Percentiles rank a stretch among this genome's conserved stretches.
Evolutionary conservation across 2,113 vertebrate genomes (phyloP).

Genomic region (Macrotus californicus): DNA sequence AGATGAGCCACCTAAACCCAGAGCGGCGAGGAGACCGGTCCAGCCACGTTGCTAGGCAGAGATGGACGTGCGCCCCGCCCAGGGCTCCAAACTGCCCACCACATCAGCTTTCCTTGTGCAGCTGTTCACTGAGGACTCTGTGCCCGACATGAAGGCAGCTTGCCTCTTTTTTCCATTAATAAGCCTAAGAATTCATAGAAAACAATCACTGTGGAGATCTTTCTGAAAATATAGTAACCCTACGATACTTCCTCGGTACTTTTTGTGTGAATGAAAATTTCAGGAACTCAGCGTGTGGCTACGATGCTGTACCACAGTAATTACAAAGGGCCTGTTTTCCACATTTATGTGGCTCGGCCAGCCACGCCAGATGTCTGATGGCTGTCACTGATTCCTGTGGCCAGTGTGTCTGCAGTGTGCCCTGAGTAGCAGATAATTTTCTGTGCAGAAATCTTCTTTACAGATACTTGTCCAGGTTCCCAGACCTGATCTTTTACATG

Average conservation of each 20-base stretch:
- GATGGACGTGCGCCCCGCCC: neutral
- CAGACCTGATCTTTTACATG: neutral
- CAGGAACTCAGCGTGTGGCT: neutral
- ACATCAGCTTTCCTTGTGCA: neutral
- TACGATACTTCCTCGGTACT: neutral
- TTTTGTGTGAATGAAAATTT: neutral
- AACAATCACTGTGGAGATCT: neutral
- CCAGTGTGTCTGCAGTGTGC: neutral
- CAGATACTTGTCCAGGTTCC: neutral
- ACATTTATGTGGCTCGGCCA: neutral
- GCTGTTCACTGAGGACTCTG: neutral
- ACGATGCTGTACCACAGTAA: neutral
- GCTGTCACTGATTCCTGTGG: neutral
- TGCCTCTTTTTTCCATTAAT: neutral
- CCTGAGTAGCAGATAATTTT: neutral
- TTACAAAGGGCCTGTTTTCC: neutral
- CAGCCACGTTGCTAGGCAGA: fast-evolving
- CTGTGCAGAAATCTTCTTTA: neutral
- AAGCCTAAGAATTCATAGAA: neutral
- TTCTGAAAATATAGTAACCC: conserved; percentile 1
- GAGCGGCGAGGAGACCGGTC: neutral
- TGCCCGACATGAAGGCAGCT: neutral
- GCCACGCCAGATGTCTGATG: neutral
- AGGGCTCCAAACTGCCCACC: neutral
- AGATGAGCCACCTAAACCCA: neutral